phyloP scores from a whole-genome alignment of 2,113 vertebrate genomes.

The Cheirogaleus medius region DNA sequence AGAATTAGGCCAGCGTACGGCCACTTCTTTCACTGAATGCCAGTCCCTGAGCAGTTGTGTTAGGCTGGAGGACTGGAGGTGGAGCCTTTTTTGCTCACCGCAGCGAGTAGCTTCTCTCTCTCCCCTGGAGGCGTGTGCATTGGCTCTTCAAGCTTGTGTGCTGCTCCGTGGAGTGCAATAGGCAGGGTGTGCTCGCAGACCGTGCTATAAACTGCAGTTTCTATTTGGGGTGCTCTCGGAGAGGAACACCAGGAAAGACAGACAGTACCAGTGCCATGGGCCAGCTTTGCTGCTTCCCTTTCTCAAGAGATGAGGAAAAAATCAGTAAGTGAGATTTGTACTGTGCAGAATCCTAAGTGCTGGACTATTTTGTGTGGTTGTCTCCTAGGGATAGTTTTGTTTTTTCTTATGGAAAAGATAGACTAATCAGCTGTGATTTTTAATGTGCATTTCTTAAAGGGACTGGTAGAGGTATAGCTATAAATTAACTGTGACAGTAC shows the following conservation, averaged over 20 bases:
- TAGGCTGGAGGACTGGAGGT: slow-evolving; percentile 82
- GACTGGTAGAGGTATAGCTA: slow-evolving; percentile 10
- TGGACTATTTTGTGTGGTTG: slow-evolving; percentile 13
- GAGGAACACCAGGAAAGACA: slow-evolving; percentile 58
- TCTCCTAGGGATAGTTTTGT: slow-evolving; percentile 50
- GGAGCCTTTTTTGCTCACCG: slow-evolving; percentile 81
- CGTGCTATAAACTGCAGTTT: slow-evolving; percentile 56
- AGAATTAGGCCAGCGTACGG: neutral
- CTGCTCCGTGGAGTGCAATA: slow-evolving; percentile 18
- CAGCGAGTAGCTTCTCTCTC: slow-evolving; percentile 53
- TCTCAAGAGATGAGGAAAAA: slow-evolving; percentile 93
- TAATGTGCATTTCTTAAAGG: slow-evolving; percentile 8
- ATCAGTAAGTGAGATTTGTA: slow-evolving; percentile 89
- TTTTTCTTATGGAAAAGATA: neutral
- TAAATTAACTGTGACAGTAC: slow-evolving; percentile 10
- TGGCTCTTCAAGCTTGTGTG: slow-evolving; percentile 29
- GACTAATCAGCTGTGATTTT: slow-evolving; percentile 31
- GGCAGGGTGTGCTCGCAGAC: slow-evolving; percentile 57
- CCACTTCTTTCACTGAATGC: slow-evolving; percentile 29
- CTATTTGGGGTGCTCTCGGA: slow-evolving; percentile 58
- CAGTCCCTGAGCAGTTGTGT: slow-evolving; percentile 80
- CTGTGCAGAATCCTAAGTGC: neutral
- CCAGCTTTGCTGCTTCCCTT: slow-evolving; percentile 97
- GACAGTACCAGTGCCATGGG: slow-evolving; percentile 89
- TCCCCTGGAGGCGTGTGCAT: neutral